Percentiles rank a stretch among this genome's conserved stretches.
These are phyloP conservation scores for Holothuria leucospilota DNA, from an alignment of 53 echinoderm and acorn worm species.

Conservation along the genomic window DNA sequence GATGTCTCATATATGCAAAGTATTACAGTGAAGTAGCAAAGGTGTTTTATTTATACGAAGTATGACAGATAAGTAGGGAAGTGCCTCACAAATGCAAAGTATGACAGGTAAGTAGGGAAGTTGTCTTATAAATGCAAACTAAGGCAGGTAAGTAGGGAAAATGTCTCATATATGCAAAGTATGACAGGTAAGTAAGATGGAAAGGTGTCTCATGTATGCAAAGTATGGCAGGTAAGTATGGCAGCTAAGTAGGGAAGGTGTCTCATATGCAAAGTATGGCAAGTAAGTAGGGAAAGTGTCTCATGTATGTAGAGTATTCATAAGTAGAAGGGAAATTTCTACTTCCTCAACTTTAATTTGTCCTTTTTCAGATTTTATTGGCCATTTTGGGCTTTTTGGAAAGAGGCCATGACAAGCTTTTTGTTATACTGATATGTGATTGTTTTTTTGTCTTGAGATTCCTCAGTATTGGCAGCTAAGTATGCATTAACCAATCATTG, in stretches of 20 bases:
- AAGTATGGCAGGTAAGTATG: slow-evolving; percentile 68
- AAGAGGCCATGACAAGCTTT: too few relatives aligned
- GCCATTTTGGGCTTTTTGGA: too few relatives aligned
- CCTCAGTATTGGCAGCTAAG: too few relatives aligned
- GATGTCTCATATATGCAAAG: slow-evolving; percentile 12
- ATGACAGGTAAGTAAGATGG: slow-evolving; percentile 69
- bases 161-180: slow-evolving; percentile 12
- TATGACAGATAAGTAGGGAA: slow-evolving; percentile 64
- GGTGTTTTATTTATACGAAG: background rate
- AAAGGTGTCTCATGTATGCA: background rate
- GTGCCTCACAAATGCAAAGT: slow-evolving; percentile 7
- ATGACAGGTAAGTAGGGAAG: slow-evolving; percentile 63
- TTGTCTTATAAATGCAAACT: slow-evolving; percentile 8
- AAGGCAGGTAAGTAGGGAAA: slow-evolving; percentile 63
- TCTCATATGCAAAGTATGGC: slow-evolving; percentile 41
- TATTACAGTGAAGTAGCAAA: slow-evolving; percentile 62
- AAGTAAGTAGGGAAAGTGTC: slow-evolving; percentile 56
- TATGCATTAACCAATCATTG: too few relatives aligned
- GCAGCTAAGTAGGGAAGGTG: slow-evolving; percentile 26
- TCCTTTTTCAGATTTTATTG: too few relatives aligned
- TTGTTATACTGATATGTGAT: too few relatives aligned
- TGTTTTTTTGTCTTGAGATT: too few relatives aligned
- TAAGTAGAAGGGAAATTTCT: too few relatives aligned
- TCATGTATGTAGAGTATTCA: slow-evolving; percentile 13
- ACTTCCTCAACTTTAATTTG: too few relatives aligned